Evolutionary conservation across 1,140 invertebrate species (phyloP).

Genomic region (Agrypnia vestita): DNA sequence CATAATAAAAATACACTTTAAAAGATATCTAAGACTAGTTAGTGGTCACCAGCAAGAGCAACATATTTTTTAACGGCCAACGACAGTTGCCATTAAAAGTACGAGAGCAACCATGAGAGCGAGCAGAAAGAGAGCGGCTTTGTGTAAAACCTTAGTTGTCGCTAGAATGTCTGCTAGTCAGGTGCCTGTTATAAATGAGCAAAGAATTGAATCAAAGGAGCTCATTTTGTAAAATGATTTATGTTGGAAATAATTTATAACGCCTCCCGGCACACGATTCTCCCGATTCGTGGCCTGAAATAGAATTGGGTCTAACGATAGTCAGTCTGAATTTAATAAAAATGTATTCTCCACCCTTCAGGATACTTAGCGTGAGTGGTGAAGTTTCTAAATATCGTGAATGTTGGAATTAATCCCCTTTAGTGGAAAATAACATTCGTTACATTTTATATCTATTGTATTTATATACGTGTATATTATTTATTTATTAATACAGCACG

Average conservation of each 20-base stretch:
- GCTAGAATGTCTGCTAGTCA: conserved; percentile 52
- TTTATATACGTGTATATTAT: too few relatives aligned
- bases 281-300: too few relatives aligned
- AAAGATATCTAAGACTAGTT: too few relatives aligned
- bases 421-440: too few relatives aligned
- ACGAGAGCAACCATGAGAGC: background rate
- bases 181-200: conserved; percentile 59
- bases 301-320: conserved; percentile 19
- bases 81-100: background rate
- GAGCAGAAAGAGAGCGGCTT: background rate
- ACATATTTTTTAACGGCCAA: too few relatives aligned
- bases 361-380: background rate
- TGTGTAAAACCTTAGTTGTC: conserved; percentile 42
- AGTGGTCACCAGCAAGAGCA: too few relatives aligned
- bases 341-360: background rate
- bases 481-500: too few relatives aligned
- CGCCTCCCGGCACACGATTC: too few relatives aligned
- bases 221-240: conserved; percentile 56
- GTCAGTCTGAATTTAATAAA: conserved; percentile 3
- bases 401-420: too few relatives aligned
- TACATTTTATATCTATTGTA: too few relatives aligned
- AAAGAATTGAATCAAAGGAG: conserved; percentile 58
- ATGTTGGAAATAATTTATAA: conserved; percentile 58
- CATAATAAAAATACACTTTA: too few relatives aligned
- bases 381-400: background rate